Conservation (phyloP, 2,888 invertebrate species). For the Andrena haemorrhoa region DNA sequence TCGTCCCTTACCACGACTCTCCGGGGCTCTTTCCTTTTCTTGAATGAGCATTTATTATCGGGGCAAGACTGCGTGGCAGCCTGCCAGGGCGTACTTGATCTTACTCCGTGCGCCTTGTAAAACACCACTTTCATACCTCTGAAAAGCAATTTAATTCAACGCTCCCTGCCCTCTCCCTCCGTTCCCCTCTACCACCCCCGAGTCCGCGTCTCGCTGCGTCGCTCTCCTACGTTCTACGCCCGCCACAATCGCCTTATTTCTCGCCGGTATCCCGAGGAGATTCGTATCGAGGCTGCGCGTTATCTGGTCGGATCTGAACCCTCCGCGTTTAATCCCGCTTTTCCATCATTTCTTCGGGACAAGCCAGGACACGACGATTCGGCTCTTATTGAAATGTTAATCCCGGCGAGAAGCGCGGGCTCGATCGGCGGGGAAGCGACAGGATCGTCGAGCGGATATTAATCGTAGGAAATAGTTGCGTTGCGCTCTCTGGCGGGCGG, state of each 20-base stretch:
- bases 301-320: slow-evolving; percentile 44
- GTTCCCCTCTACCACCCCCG: neutral
- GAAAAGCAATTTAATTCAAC: slow-evolving; percentile 77
- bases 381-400: slow-evolving; percentile 55
- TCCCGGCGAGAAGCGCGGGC: slow-evolving; percentile 23
- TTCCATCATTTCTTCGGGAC: slow-evolving; percentile 43
- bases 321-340: slow-evolving; percentile 40
- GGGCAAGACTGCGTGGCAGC: slow-evolving; percentile 72
- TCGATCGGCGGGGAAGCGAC: slow-evolving; percentile 19
- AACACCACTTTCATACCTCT: slow-evolving; percentile 75
- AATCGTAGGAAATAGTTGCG: slow-evolving; percentile 45
- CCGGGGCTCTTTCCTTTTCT: slow-evolving; percentile 65
- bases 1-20: slow-evolving; percentile 48
- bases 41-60: slow-evolving; percentile 77
- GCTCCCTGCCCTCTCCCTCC: slow-evolving; percentile 42
- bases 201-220: neutral
- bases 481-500: neutral
- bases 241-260: slow-evolving; percentile 26
- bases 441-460: slow-evolving; percentile 25
- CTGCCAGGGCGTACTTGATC: slow-evolving; percentile 75
- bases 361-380: neutral
- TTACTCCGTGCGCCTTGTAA: slow-evolving; percentile 74
- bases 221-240: slow-evolving; percentile 7
- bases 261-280: slow-evolving; percentile 15
- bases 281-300: slow-evolving; percentile 51